Conservation (phyloP, 2,113 vertebrate species). For the Gallinago paraguaiae region DNA sequence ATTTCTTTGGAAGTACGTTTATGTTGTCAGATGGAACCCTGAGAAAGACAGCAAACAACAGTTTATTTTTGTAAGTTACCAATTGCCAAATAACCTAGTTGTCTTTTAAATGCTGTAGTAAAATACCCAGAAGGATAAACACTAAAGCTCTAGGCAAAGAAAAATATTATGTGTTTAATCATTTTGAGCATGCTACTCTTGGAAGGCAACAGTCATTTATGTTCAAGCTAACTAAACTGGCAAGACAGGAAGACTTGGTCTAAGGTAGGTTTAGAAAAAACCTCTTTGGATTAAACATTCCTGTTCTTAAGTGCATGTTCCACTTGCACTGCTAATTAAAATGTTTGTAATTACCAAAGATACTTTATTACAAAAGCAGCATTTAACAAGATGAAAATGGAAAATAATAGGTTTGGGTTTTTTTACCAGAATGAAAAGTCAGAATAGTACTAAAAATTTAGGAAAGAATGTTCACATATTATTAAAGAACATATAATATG, state of each 20-base stretch:
- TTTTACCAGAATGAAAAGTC: neutral
- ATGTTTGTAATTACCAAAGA: neutral
- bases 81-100: neutral
- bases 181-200: neutral
- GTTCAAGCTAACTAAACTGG: neutral
- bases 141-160: neutral
- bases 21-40: neutral
- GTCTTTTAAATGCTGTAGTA: neutral
- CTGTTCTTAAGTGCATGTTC: neutral
- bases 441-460: neutral
- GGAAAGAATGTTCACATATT: neutral
- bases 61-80: neutral
- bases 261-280: neutral
- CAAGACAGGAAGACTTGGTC: neutral
- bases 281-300: neutral
- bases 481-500: neutral
- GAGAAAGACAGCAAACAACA: neutral
- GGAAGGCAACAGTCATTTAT: constrained; percentile 24
- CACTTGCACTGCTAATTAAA: neutral
- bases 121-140: constrained; percentile 13
- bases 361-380: neutral
- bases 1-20: neutral
- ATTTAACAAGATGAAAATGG: neutral
- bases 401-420: neutral
- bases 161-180: neutral